Base-by-base conservation (phyloP, 2,797 vertebrate species). In the Pseudochaenichthys georgianus region DNA sequence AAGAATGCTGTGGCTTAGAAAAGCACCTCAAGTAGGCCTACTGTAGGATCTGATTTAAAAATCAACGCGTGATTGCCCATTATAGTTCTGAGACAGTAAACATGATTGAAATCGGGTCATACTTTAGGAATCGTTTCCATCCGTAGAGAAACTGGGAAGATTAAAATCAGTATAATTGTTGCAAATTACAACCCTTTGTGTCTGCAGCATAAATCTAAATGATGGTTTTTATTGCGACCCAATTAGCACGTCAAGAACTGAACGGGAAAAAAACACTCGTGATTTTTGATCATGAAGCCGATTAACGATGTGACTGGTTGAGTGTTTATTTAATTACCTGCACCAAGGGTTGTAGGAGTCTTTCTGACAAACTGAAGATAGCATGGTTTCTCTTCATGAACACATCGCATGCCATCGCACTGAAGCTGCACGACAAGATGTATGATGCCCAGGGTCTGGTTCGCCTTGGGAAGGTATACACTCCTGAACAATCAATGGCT, bases 51-150 rank as follows among this genome's bases (percentile, higher is more conserved):
- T 69, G 74, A 83, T 84, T 89, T 77, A 28, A 80, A 84, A 86
- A 86, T 53, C 57, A 59, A 23, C 59, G 5, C 6, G 0, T 88
- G 91, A 91, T 91, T 90, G 78, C 73, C 62, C 57, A 88, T 88
- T 91, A 83, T 89, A 73, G 82, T 72, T 70, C 41, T 1, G 64
- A 85, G 88, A 81, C 45, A 13, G 67, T 77, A 86, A 89, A 89
- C 84, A 80, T 41, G 81, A 80, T 59, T 84, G 72, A 63, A 89
- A 81, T 75, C 53, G 69, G 51, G 87, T 86, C 67, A 58, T 13
- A 34, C 53, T 72, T 78, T 84, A 87, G 85, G 57, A 81, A 66
- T 70, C 55, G 38, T 71, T 77, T 80, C 74, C 52, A 62, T 75
- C 63, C 62, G 64, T 10, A 15, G 64, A 81, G 66, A 1, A 8